Evolutionary conservation across 2,797 vertebrate species (phyloP).

Genomic region (Australoheros facetus): DNA sequence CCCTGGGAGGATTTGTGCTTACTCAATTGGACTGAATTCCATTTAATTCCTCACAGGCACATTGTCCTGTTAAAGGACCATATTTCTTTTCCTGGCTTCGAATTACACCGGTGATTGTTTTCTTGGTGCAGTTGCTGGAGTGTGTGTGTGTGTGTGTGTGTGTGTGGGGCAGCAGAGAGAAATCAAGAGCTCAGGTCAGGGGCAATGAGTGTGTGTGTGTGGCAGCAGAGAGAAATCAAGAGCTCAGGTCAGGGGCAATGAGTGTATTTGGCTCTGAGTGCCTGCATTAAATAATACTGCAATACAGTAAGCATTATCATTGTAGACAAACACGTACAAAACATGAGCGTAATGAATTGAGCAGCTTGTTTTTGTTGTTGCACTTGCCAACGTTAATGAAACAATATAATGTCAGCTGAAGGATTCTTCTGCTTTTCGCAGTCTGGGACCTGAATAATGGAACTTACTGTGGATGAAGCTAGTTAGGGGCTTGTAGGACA

Average conservation of each 20-base stretch:
- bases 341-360: background rate
- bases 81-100: slow-evolving; percentile 27
- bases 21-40: slow-evolving; percentile 36
- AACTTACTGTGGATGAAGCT: background rate
- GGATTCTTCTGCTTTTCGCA: background rate
- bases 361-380: background rate
- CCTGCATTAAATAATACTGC: slow-evolving; percentile 21
- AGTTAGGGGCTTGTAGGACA: background rate
- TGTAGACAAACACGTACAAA: slow-evolving; percentile 23
- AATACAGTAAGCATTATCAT: slow-evolving; percentile 35
- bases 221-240: slow-evolving; percentile 57
- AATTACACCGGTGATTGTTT: slow-evolving; percentile 62
- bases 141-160: slow-evolving; percentile 46
- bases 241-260: slow-evolving; percentile 54
- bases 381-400: background rate
- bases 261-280: slow-evolving; percentile 65
- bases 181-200: slow-evolving; percentile 51
- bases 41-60: slow-evolving; percentile 38
- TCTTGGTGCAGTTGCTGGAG: slow-evolving; percentile 65
- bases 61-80: slow-evolving; percentile 25
- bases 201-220: slow-evolving; percentile 56
- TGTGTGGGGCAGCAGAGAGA: slow-evolving; percentile 44
- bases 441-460: background rate
- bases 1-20: slow-evolving; percentile 30
- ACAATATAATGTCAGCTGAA: background rate